Base-by-base conservation (phyloP, 2,888 invertebrate species). In the Gnatocerus cornutus region DNA sequence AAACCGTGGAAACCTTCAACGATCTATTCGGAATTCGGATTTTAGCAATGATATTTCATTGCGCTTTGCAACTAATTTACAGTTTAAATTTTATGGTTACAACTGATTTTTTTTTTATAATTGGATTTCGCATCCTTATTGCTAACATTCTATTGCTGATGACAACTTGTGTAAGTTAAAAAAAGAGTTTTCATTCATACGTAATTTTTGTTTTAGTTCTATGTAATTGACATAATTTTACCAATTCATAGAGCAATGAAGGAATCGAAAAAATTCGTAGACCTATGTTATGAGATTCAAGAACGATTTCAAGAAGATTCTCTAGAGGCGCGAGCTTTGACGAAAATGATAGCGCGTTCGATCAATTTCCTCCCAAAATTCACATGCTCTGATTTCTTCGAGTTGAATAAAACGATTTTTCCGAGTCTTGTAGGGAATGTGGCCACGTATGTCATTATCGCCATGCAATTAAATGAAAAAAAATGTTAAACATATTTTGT, bases 391-490 rank as follows among this genome's bases (percentile, higher is more conserved):
- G 30, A 33, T 12, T 53, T 30, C 33, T 53, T 53, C 13, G 6
- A 5, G 1, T 10, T 53, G 8, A 53, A 9, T 7, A 53, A 53
- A 8, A 33, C 4, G 10, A 13, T 53, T 10, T 13, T 53, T 33
- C 33, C 33, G n/a, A 30, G 33, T 6, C 8, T 53, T 13, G 7
- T 53, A 13, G 6, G 8, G 2, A 30, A 53, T 33, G 52, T 12
- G 7, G 14, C 52, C 4, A 53, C 52, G 13, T 53, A 53, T 53
- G 6, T 53, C 9, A 13, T 53, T 8, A 13, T 53, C 5, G 13
- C 14, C 3, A 12, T 53, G 10, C 52, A 53, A 12, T 27, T 48
- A n/a, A 48, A 48, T n/a, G 48, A 27, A 48, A 37, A 37, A n/a
- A 7, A 5, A 37, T 8, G n/a, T 37, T n/a, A n/a, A n/a, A n/a